phyloP scores from a whole-genome alignment of 2,888 invertebrate species.

The Exephanes ischioxanthus region DNA sequence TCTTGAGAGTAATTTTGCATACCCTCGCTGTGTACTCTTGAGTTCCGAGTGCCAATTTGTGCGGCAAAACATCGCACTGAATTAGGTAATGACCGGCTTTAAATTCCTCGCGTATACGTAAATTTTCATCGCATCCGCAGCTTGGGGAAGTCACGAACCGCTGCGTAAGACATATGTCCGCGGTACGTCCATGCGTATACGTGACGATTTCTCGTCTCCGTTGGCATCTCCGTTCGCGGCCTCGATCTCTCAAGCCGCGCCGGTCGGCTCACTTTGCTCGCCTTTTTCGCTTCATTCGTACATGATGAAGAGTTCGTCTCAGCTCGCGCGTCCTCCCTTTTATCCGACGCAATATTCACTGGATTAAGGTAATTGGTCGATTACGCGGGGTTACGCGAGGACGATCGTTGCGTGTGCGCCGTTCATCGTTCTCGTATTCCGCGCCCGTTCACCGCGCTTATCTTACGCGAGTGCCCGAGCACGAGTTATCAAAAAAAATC shows the following conservation, averaged over 20 bases:
- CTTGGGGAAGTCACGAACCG: conserved; percentile 19
- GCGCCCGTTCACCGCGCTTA: background rate
- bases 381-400: conserved; percentile 74
- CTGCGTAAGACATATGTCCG: background rate
- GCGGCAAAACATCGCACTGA: conserved; percentile 53
- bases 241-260: conserved; percentile 21
- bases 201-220: conserved; percentile 38
- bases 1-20: background rate
- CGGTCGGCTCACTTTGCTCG: conserved; percentile 43
- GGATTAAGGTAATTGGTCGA: conserved; percentile 83
- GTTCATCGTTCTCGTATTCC: conserved; percentile 13
- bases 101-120: conserved; percentile 72
- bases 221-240: conserved; percentile 30
- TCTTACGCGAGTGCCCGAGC: background rate
- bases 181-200: conserved; percentile 4
- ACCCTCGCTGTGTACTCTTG: conserved; percentile 7
- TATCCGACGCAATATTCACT: conserved; percentile 82
- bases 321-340: conserved; percentile 71
- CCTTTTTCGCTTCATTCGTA: conserved; percentile 16
- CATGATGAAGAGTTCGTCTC: conserved; percentile 48
- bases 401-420: conserved; percentile 72
- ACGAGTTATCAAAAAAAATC: no score
- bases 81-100: conserved; percentile 67
- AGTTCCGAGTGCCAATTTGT: conserved; percentile 32
- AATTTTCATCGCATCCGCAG: conserved; percentile 65